These are phyloP conservation scores for Lepisosteus osseus DNA, from an alignment of 2,113 vertebrate species.

Conservation along the genomic window DNA sequence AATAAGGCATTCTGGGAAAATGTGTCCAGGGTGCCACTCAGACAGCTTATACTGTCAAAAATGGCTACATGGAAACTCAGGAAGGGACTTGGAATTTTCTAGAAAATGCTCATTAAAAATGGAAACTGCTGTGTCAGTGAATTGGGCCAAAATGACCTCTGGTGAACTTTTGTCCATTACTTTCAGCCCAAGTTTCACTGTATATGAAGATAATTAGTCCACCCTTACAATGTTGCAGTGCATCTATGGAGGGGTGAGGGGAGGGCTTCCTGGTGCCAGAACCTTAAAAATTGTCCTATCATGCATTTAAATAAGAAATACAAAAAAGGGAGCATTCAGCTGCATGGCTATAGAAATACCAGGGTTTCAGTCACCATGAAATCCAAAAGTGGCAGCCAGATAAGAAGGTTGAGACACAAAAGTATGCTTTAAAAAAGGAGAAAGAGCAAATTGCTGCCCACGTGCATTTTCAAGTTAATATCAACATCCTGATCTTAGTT, in stretches of 20 bases:
- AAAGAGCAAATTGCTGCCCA: not conserved
- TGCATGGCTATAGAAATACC: conserved; percentile 54
- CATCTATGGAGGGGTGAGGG: conserved; percentile 49
- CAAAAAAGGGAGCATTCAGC: conserved; percentile 47
- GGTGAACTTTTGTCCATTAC: conserved; percentile 70
- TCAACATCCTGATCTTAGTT: conserved; percentile 19
- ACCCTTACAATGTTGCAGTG: conserved; percentile 58
- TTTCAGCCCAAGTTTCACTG: conserved; percentile 61
- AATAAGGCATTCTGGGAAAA: conserved; percentile 27
- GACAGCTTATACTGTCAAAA: conserved; percentile 44
- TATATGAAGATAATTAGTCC: conserved; percentile 58
- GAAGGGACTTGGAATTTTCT: conserved; percentile 49
- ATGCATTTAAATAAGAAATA: conserved; percentile 53
- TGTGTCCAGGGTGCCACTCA: conserved; percentile 39
- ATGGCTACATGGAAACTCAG: conserved; percentile 54
- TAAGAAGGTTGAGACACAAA: conserved; percentile 45
- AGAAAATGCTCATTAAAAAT: conserved; percentile 71
- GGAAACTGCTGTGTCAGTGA: conserved; percentile 63
- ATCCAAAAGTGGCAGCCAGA: conserved; percentile 48
- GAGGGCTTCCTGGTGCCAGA: conserved; percentile 50
- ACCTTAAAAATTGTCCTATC: conserved; percentile 49
- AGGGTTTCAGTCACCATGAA: conserved; percentile 59
- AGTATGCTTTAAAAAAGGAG: conserved; percentile 43
- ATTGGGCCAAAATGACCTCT: conserved; percentile 61
- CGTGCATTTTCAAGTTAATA: not conserved